Evolutionary conservation across 2,888 invertebrate species (phyloP).

Genomic region (Alloscopus bannaensis): DNA sequence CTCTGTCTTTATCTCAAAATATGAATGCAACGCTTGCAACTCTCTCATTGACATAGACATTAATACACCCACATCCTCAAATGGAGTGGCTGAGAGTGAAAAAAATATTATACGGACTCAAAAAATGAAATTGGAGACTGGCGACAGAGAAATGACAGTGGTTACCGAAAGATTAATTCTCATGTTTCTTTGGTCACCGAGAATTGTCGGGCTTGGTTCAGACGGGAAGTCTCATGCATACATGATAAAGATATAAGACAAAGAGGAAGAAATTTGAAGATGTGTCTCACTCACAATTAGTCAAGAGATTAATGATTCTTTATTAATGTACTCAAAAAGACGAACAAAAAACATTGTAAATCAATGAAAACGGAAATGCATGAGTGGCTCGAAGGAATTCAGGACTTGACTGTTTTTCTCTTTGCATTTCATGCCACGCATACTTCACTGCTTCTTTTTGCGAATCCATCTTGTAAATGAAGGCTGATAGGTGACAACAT

Average conservation of each 20-base stretch:
- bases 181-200: too few relatives aligned
- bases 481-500: not conserved
- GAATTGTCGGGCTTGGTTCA: too few relatives aligned
- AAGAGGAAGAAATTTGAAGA: too few relatives aligned
- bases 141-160: constrained; percentile 5
- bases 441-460: not conserved
- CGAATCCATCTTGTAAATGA: not conserved
- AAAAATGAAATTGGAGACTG: constrained; percentile 21
- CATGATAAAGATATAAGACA: too few relatives aligned
- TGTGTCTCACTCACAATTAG: too few relatives aligned
- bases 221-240: too few relatives aligned
- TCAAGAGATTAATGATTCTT: too few relatives aligned
- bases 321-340: too few relatives aligned
- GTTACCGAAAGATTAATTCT: too few relatives aligned
- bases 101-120: not conserved
- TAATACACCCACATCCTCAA: constrained; percentile 21
- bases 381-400: not conserved
- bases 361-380: constrained; percentile 19
- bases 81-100: constrained; percentile 7
- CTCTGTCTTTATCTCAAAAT: too few relatives aligned
- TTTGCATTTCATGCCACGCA: not conserved
- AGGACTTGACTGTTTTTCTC: not conserved
- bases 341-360: too few relatives aligned
- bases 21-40: constrained; percentile 12
- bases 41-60: constrained; percentile 34